These are phyloP conservation scores for Camelus bactrianus DNA, from an alignment of 2,113 vertebrate species.

Conservation along the genomic window DNA sequence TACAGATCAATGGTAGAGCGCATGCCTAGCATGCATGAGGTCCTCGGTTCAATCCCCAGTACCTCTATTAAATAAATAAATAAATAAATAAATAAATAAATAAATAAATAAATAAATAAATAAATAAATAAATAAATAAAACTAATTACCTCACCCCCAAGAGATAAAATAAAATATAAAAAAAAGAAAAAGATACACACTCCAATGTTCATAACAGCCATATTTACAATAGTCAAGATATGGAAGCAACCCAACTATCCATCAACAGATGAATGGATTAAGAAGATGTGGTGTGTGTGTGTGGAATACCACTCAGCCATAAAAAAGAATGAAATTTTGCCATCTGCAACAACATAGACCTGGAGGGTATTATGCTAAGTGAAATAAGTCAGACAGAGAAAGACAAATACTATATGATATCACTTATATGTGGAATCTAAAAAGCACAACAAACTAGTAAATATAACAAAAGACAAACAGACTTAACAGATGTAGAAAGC, in stretches of 20 bases:
- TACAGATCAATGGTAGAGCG: no score
- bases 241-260: not conserved
- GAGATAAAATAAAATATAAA: no score
- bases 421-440: not conserved
- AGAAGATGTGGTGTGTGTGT: not conserved
- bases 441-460: not conserved
- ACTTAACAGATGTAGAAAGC: not conserved
- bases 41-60: no score
- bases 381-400: not conserved
- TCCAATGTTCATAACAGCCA: not conserved
- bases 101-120: no score
- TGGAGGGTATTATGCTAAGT: not conserved
- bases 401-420: not conserved
- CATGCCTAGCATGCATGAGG: no score
- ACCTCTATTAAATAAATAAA: no score
- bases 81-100: no score
- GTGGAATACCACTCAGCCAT: not conserved
- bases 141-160: no score
- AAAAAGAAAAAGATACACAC: not conserved
- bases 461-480: not conserved
- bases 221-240: not conserved
- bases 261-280: not conserved
- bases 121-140: no score
- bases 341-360: not conserved
- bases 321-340: not conserved